These are phyloP conservation scores for Hecatera dysodea DNA, from an alignment of 2,888 invertebrate species.

Conservation along the genomic window DNA sequence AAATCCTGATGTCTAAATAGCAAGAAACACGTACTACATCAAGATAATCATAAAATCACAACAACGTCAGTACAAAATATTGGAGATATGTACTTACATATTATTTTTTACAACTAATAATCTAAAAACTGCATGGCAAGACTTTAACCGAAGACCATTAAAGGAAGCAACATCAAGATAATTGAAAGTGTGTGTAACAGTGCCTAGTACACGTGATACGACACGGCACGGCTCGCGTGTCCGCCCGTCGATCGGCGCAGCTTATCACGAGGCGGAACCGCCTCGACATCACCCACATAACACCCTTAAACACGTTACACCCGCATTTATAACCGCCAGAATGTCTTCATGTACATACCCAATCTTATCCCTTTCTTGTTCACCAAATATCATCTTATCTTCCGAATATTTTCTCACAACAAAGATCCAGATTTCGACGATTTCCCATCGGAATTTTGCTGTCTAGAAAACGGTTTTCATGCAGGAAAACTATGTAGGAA, in stretches of 20 bases:
- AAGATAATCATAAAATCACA: neutral
- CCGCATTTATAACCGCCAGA: slow-evolving; percentile 67
- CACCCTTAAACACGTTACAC: slow-evolving; percentile 76
- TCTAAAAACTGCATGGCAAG: slow-evolving; percentile 11
- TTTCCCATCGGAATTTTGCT: slow-evolving; percentile 31
- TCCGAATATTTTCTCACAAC: slow-evolving; percentile 35
- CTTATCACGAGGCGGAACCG: slow-evolving; percentile 75
- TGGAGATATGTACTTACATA: neutral
- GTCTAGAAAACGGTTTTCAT: slow-evolving; percentile 9
- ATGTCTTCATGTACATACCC: slow-evolving; percentile 59
- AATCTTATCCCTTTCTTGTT: slow-evolving; percentile 51
- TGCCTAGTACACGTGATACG: slow-evolving; percentile 60
- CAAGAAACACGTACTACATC: too few relatives aligned
- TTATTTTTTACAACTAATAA: neutral
- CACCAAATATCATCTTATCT: slow-evolving; percentile 46
- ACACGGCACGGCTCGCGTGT: slow-evolving; percentile 71
- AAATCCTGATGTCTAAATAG: neutral
- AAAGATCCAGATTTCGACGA: slow-evolving; percentile 14
- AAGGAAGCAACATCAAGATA: slow-evolving; percentile 64
- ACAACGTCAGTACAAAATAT: neutral
- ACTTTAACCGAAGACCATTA: slow-evolving; percentile 32
- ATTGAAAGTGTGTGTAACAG: slow-evolving; percentile 71
- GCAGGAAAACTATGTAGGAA: slow-evolving; percentile 30
- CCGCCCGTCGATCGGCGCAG: slow-evolving; percentile 76
- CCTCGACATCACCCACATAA: slow-evolving; percentile 70